Evolutionary conservation across 2,888 invertebrate genomes (phyloP).

Genomic region (Thera britannica): DNA sequence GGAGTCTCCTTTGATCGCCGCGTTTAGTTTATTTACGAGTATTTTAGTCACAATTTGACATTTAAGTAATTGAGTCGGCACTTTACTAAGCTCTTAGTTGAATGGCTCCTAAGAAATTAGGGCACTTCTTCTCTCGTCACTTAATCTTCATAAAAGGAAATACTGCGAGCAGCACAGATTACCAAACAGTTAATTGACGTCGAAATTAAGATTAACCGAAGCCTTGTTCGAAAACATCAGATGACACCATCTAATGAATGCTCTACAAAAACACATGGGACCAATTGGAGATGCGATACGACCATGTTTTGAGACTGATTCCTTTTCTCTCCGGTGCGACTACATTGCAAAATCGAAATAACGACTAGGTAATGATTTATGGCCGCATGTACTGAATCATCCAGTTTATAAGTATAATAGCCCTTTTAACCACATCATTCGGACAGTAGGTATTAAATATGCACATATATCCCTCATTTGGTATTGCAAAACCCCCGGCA

Average conservation of each 20-base stretch:
- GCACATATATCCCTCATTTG: slow-evolving; percentile 1
- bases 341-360: too few species aligned
- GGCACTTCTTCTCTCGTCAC: slow-evolving; percentile 25
- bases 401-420: too few species aligned
- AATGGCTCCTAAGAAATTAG: slow-evolving; percentile 27
- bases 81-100: slow-evolving; percentile 28
- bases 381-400: too few species aligned
- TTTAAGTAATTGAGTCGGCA: slow-evolving; percentile 30
- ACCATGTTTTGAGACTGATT: background rate
- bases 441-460: slow-evolving; percentile 8
- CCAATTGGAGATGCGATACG: background rate
- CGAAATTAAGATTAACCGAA: slow-evolving; percentile 25
- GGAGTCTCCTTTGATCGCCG: slow-evolving; percentile 9
- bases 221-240: slow-evolving; percentile 12
- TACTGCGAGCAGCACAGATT: slow-evolving; percentile 14
- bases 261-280: slow-evolving; percentile 7
- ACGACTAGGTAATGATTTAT: too few species aligned
- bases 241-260: background rate
- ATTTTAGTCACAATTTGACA: slow-evolving; percentile 30
- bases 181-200: slow-evolving; percentile 10
- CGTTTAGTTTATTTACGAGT: slow-evolving; percentile 18
- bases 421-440: background rate
- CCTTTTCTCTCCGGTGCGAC: background rate
- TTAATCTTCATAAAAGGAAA: slow-evolving; percentile 33
- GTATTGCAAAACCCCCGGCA: background rate